Evolutionary conservation across 2,888 invertebrate species (phyloP), one percentile per base, ranked within the genome.

Genomic region (Tipula unca): DNA sequence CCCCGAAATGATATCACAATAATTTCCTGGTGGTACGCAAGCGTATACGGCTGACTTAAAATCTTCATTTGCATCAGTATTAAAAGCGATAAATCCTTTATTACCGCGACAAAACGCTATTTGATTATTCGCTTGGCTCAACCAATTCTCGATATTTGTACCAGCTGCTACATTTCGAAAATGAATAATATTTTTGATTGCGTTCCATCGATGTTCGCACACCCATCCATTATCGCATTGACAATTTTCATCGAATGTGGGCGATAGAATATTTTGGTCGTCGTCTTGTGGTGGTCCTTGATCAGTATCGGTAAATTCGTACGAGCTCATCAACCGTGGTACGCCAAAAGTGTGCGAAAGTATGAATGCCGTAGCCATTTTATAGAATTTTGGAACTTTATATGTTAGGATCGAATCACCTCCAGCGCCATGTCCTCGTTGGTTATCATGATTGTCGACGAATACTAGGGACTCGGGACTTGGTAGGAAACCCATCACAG

Each of bases 401-500:
- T 95, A 93, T 0, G 94, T 95, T 3, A 95, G 8, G 29, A 85
- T 85, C 4, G 94, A 88, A 10, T 91, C 92, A 84, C 92, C 92
- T 4, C 89, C 90, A 83, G 92, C 93, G 82, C 93, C 93, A 87
- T 94, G 93, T 4, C 94, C 94, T 89, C 97, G 92, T 89, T 96
- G 96, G 88, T 95, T 96, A 90, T 97, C 97, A 89, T 97, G 97
- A 90, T 97, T 97, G 89, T 96, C 96, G 85, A 96, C 93, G 89
- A 96, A 96, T 14, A 94, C 93, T 0, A 96, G 88, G 3, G 95
- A 92, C 86, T 93, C 93, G 0, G 87, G 88, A 0, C 92, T 92
- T 29, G 92, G 90, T 0, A 94, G 88, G n/a, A 95, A 91, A 69
- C 92, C 92, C 95, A 95, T 95, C n/a, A 89, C 90, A 1, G 92